These are phyloP conservation scores for Orchestes rusci DNA, from an alignment of 2,888 invertebrate species.

Conservation along the genomic window DNA sequence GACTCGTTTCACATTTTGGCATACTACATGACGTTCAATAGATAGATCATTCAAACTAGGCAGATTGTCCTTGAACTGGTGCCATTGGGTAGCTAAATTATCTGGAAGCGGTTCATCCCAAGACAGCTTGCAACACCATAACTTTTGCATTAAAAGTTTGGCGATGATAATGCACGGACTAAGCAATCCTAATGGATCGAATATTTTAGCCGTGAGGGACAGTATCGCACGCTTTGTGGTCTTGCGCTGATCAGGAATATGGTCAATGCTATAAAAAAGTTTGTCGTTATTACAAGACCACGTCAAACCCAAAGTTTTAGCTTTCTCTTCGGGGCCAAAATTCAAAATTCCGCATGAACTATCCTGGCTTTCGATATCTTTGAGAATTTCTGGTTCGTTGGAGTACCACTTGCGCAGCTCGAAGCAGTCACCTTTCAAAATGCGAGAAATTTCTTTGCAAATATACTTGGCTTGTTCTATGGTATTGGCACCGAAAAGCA, in stretches of 20 bases:
- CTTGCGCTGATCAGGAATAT: neutral
- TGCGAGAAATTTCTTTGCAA: neutral
- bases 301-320: conserved; percentile 10
- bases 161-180: conserved; percentile 7
- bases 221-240: conserved; percentile 7
- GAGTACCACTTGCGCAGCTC: conserved; percentile 11
- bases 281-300: conserved; percentile 5
- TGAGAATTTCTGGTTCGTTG: conserved; percentile 2
- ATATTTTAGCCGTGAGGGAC: conserved; percentile 11
- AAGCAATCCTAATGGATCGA: no score
- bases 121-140: conserved; percentile 24
- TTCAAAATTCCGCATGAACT: conserved; percentile 3
- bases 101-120: conserved; percentile 13
- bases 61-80: conserved; percentile 3
- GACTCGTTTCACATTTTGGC: no score
- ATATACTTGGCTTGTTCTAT: conserved; percentile 11
- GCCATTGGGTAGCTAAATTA: neutral
- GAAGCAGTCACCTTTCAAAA: no score
- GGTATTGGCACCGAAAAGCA: conserved; percentile 11
- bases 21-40: no score
- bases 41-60: neutral
- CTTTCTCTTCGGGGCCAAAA: conserved; percentile 5
- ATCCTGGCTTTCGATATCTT: neutral
- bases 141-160: conserved; percentile 14
- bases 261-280: conserved; percentile 2